phyloP scores from a whole-genome alignment of 2,888 invertebrate genomes.

The Lymantria dispar region DNA sequence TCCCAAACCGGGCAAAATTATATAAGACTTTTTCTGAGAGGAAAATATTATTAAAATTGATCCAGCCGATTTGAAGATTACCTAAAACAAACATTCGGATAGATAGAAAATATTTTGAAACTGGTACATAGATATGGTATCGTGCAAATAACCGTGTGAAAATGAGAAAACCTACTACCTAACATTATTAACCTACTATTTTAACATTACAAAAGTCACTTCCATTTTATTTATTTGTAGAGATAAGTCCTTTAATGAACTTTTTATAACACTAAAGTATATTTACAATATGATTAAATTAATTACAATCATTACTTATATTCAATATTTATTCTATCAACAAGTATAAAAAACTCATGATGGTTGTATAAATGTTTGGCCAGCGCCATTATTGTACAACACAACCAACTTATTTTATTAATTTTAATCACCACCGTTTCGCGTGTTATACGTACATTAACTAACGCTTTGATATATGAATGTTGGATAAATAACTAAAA shows the following conservation, averaged over 20 bases:
- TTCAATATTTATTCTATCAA: slow-evolving; percentile 1
- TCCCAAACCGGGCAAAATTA: no score
- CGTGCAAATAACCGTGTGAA: no score
- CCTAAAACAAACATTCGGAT: no score
- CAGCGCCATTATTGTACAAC: slow-evolving; percentile 37
- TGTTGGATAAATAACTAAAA: slow-evolving; percentile 61
- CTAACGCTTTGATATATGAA: slow-evolving; percentile 66
- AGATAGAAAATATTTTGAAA: no score
- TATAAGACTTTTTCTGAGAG: no score
- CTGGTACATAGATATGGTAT: no score
- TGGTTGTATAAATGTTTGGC: slow-evolving; percentile 12
- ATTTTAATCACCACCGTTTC: slow-evolving; percentile 72
- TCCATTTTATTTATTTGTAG: no score
- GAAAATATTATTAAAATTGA: no score
- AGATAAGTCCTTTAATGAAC: neutral
- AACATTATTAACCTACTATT: no score
- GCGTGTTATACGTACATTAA: slow-evolving; percentile 76
- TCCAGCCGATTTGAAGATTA: no score
- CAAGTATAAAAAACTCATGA: slow-evolving; percentile 6
- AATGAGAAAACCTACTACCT: no score
- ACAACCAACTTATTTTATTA: slow-evolving; percentile 68
- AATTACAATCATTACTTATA: neutral
- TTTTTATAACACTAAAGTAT: neutral
- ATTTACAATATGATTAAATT: neutral
- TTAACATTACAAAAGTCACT: no score